A percentile compares a stretch with the other conserved stretches of the same genome.
phyloP scores from a whole-genome alignment of 2,888 invertebrate species.

The Gryllus longicercus region DNA sequence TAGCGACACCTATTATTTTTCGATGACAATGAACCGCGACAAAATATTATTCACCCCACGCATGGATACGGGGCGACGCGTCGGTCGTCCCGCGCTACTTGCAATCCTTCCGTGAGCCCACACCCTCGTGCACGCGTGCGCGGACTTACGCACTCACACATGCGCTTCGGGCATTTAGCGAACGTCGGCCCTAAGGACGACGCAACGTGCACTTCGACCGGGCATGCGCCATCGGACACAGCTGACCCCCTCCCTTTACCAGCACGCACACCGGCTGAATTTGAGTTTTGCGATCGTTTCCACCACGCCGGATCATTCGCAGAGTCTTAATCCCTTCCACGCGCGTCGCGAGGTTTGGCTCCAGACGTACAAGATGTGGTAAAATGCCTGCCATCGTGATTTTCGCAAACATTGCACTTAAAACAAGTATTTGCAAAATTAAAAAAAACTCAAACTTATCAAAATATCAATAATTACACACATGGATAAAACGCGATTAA shows the following conservation, averaged over 20 bases:
- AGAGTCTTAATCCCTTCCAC: neutral
- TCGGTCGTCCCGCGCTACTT: too few species aligned
- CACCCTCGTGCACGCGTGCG: too few species aligned
- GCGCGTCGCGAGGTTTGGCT: too few species aligned
- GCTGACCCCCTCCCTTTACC: neutral
- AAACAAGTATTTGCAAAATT: neutral
- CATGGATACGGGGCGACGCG: too few species aligned
- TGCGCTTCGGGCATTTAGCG: too few species aligned
- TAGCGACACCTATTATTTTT: too few species aligned
- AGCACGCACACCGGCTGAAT: neutral
- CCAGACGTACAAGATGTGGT: too few species aligned
- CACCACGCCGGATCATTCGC: neutral
- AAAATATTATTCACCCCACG: too few species aligned
- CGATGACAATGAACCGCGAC: too few species aligned
- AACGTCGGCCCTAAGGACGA: neutral
- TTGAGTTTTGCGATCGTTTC: neutral
- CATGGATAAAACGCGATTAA: neutral
- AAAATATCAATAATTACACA: neutral
- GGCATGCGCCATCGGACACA: slow-evolving; percentile 1
- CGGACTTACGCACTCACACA: too few species aligned
- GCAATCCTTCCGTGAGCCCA: too few species aligned
- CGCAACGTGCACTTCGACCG: neutral
- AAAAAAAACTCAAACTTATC: neutral
- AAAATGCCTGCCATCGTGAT: too few species aligned
- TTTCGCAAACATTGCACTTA: neutral